These are phyloP conservation scores for Galleria mellonella DNA, from an alignment of 1,140 invertebrate species.

Conservation along the genomic window DNA sequence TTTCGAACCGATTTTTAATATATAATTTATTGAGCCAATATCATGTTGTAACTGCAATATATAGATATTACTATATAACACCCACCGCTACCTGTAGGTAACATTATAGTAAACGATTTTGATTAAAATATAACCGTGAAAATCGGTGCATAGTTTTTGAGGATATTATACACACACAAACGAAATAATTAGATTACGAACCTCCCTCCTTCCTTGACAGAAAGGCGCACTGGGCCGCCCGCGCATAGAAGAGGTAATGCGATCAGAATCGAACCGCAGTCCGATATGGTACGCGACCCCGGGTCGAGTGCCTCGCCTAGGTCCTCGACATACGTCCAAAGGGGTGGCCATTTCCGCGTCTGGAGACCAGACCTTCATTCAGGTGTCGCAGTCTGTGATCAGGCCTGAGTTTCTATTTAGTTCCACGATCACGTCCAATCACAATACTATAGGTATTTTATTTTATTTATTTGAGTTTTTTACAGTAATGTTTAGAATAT, in stretches of 20 bases:
- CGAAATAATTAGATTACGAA: too few relatives aligned
- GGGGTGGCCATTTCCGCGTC: slow-evolving; percentile 96
- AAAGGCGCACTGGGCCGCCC: slow-evolving; percentile 92
- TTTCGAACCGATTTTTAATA: too few relatives aligned
- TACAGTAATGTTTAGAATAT: too few relatives aligned
- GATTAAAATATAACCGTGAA: too few relatives aligned
- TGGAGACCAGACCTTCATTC: slow-evolving; percentile 95
- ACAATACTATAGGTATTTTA: slow-evolving; percentile 87
- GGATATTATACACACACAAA: too few relatives aligned
- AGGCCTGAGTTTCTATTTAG: slow-evolving; percentile 90
- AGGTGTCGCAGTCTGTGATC: slow-evolving; percentile 94
- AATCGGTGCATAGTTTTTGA: too few relatives aligned
- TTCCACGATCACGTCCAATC: slow-evolving; percentile 92
- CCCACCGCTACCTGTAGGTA: too few relatives aligned
- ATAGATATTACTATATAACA: too few relatives aligned
- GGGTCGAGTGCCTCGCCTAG: slow-evolving; percentile 86
- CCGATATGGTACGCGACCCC: slow-evolving; percentile 87
- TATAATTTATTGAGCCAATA: too few relatives aligned
- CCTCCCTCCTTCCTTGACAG: slow-evolving; percentile 53
- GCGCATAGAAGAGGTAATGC: slow-evolving; percentile 32
- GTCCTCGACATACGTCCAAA: slow-evolving; percentile 84
- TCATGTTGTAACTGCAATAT: too few relatives aligned
- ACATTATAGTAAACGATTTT: too few relatives aligned
- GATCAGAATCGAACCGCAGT: slow-evolving; percentile 25
- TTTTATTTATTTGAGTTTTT: slow-evolving; percentile 9